Evolutionary conservation across 2,888 invertebrate genomes (phyloP).

Genomic region (Dicranocentrus wangi): DNA sequence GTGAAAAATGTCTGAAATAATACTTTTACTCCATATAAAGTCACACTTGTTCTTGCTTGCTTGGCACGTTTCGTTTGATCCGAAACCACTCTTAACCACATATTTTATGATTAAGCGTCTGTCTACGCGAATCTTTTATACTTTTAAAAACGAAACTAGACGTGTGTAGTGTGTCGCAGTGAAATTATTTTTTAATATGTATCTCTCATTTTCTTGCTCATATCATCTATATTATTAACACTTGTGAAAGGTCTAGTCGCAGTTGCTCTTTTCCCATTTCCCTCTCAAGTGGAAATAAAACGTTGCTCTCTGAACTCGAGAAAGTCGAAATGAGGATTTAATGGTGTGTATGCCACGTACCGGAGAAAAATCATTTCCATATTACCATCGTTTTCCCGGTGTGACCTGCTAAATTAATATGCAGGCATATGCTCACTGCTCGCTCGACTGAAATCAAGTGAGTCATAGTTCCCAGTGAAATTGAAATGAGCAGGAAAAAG

Average conservation of each 20-base stretch:
- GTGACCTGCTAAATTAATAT: constrained; percentile 61
- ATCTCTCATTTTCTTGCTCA: constrained; percentile 23
- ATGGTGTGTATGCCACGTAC: constrained; percentile 58
- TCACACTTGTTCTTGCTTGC: no score
- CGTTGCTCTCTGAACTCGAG: constrained; percentile 22
- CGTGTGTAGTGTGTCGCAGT: no score
- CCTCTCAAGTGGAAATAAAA: constrained; percentile 30
- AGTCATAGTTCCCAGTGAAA: constrained; percentile 43
- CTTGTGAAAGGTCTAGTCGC: constrained; percentile 28
- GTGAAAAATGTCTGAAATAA: background rate
- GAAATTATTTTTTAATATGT: constrained; percentile 13
- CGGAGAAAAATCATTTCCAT: constrained; percentile 57
- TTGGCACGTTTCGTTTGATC: no score
- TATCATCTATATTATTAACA: constrained; percentile 7
- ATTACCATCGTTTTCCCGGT: constrained; percentile 49
- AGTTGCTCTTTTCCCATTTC: constrained; percentile 54
- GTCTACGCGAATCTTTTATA: no score
- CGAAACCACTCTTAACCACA: no score
- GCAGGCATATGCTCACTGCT: constrained; percentile 54
- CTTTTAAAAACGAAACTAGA: no score
- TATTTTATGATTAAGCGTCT: no score
- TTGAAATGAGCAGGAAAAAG: constrained; percentile 36
- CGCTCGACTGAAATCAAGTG: constrained; percentile 60
- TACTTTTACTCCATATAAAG: no score
- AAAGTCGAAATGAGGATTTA: constrained; percentile 55